Conservation (phyloP, 2,113 vertebrate species). For the Podocnemis expansa region DNA sequence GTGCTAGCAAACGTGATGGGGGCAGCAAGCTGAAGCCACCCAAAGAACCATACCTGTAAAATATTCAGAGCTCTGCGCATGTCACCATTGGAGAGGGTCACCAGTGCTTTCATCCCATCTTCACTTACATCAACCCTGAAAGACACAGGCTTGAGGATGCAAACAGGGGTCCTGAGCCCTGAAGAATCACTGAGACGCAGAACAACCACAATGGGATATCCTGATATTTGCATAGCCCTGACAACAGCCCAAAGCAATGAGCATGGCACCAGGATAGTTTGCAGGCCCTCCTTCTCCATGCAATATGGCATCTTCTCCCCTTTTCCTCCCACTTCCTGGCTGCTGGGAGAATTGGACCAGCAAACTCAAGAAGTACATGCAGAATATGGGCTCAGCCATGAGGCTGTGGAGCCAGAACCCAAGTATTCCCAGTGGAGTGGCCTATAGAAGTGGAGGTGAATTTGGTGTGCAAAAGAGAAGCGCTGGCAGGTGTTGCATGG, state of each 20-base stretch:
- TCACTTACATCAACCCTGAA: constrained; percentile 88
- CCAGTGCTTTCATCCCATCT: constrained; percentile 94
- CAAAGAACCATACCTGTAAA: constrained; percentile 83
- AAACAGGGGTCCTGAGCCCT: neutral
- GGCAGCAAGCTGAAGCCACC: accelerated
- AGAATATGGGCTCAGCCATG: neutral
- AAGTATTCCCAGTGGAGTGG: neutral
- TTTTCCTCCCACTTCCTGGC: neutral
- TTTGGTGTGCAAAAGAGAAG: neutral
- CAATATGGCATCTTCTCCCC: neutral
- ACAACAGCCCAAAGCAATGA: no score
- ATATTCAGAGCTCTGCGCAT: constrained; percentile 97
- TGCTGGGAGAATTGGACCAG: neutral
- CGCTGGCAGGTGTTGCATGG: neutral
- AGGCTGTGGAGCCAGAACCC: neutral
- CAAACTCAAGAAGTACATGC: neutral
- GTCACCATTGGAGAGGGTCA: constrained; percentile 92
- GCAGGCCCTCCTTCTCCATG: neutral
- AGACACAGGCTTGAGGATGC: neutral
- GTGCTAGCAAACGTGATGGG: neutral
- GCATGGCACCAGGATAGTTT: neutral
- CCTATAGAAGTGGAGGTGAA: neutral
- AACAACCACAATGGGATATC: neutral
- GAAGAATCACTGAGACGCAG: neutral
- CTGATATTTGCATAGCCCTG: neutral